Percentiles rank a stretch among this genome's conserved stretches.
These are phyloP conservation scores for Delphinapterus leucas DNA, from an alignment of 2,113 vertebrate species.

Conservation along the genomic window DNA sequence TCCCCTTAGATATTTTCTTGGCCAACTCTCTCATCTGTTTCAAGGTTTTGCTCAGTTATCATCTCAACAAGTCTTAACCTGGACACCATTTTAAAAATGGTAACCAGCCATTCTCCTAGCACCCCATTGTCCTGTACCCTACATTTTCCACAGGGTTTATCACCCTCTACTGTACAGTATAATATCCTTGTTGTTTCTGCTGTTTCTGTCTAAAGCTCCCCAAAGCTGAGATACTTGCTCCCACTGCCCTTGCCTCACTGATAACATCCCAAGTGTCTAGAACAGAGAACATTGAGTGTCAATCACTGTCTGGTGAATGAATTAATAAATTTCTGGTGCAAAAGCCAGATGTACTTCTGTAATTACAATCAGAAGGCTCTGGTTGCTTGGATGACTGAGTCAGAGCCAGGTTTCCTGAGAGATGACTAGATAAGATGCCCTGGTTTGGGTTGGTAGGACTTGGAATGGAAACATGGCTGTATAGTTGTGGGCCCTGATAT, in stretches of 20 bases:
- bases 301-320: neutral
- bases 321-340: neutral
- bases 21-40: neutral
- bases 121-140: neutral
- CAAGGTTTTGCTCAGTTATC: neutral
- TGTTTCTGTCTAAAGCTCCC: neutral
- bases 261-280: neutral
- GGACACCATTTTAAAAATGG: neutral
- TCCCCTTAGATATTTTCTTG: neutral
- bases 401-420: neutral
- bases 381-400: neutral
- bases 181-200: neutral
- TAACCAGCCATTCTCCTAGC: neutral
- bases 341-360: neutral
- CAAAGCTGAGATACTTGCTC: neutral
- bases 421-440: neutral
- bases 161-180: neutral
- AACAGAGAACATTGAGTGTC: neutral
- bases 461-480: neutral
- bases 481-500: neutral
- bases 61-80: neutral
- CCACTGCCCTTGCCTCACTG: accelerated
- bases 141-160: neutral
- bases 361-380: neutral
- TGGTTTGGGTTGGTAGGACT: neutral